Evolutionary conservation across 2,113 vertebrate genomes (phyloP), one percentile per base, ranked within the genome.

Genomic region (Hyperoodon ampullatus): DNA sequence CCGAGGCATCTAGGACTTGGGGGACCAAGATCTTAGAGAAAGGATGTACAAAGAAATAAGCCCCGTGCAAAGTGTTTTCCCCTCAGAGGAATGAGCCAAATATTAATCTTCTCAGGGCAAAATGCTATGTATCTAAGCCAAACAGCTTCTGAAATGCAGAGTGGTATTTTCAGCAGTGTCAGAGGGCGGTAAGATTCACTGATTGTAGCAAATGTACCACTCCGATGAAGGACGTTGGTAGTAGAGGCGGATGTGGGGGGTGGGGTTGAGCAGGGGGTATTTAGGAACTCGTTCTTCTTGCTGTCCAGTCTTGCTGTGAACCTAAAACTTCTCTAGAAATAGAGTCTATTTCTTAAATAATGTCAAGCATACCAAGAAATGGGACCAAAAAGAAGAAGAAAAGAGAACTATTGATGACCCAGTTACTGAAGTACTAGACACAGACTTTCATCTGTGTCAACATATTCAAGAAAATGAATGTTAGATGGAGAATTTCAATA

Each of bases 31-130:
- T 78, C 58, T 53, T 42, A 33, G 23, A 85, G 71, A 50, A 71
- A 84, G 88, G 30, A 92, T 88, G 80, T 60, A 12, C 65, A 80
- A 85, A 89, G 35, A 71, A 72, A 16, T 39, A 80, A 94, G 26
- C 8, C 58, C 71, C 61, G 16, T 15, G 68, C 44, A 66, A 61
- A 88, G 39, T 74, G 53, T 66, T 81, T 47, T 61, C 14, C 5
- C 18, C 24, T 39, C 26, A 33, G 28, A 85, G 21, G 75, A 72
- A 71, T 53, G 70, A 72, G 35, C n/a, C 16, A 53, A 71, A 33
- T 85, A 80, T 93, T 82, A 82, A 93, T 91, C 35, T 72, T 9
- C 72, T 91, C 6, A 66, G n/a, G 55, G 65, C 1, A 78, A 84
- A 84, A 61, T 30, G 21, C 39, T 85, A 19, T 44, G 21, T 42